These are phyloP conservation scores for Orientallactaga sibirica DNA, from an alignment of 2,797 vertebrate genomes.

Conservation along the genomic window DNA sequence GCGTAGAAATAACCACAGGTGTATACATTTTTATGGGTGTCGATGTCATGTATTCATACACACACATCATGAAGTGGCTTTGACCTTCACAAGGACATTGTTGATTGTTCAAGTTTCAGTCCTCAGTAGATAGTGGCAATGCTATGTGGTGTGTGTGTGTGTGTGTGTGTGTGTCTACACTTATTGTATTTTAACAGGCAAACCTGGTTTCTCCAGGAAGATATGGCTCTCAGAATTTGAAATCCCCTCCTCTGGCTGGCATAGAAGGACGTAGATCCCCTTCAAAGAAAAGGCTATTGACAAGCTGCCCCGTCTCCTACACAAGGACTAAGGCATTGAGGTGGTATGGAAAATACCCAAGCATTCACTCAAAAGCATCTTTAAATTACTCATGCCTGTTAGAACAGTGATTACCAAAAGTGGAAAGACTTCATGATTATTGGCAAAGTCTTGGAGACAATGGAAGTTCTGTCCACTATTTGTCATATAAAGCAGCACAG, in stretches of 20 bases:
- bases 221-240: neutral
- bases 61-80: neutral
- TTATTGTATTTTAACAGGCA: neutral
- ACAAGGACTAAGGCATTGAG: neutral
- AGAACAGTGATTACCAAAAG: neutral
- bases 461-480: neutral
- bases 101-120: neutral
- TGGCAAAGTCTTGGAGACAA: neutral
- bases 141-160: no score
- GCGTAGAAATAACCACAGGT: no score
- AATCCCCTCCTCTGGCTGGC: neutral
- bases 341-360: constrained; percentile 23
- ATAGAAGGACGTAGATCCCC: neutral
- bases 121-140: neutral
- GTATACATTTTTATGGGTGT: constrained; percentile 7
- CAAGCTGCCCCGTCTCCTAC: neutral
- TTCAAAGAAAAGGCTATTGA: neutral
- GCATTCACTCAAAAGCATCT: constrained; percentile 31
- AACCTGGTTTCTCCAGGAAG: neutral
- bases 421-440: neutral
- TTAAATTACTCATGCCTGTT: constrained; percentile 13
- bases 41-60: neutral
- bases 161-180: neutral
- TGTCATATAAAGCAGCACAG: neutral
- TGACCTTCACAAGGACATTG: neutral